Evolutionary conservation across 2,888 invertebrate genomes (phyloP).

Genomic region (Tromatobia lineatoria): DNA sequence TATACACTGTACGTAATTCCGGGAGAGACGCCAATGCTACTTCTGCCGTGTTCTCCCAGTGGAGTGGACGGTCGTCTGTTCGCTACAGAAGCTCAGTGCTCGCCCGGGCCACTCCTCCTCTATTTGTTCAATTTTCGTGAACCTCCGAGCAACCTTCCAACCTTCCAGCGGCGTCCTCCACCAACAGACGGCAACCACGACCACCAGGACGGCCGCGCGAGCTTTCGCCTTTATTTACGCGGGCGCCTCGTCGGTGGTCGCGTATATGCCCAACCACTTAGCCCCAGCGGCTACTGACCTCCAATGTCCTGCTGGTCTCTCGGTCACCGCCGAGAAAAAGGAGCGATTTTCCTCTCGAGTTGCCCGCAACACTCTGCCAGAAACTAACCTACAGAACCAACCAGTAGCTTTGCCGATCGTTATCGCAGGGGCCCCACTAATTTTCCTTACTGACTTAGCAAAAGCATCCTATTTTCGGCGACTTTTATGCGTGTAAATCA

Average conservation of each 20-base stretch:
- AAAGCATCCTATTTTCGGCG: too few relatives aligned
- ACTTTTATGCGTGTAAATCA: too few relatives aligned
- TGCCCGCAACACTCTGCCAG: slow-evolving; percentile 14
- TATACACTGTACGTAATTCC: slow-evolving; percentile 49
- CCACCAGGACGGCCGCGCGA: slow-evolving; percentile 43
- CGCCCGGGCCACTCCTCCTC: slow-evolving; percentile 41
- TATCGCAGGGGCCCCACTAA: slow-evolving; percentile 3
- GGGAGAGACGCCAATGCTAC: slow-evolving; percentile 40
- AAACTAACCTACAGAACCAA: slow-evolving; percentile 1
- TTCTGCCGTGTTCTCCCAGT: slow-evolving; percentile 46
- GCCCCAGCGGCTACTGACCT: slow-evolving; percentile 54
- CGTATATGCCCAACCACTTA: slow-evolving; percentile 64
- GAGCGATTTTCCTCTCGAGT: slow-evolving; percentile 17
- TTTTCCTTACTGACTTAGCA: neutral
- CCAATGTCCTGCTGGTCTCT: slow-evolving; percentile 31
- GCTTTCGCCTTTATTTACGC: slow-evolving; percentile 60
- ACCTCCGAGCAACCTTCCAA: slow-evolving; percentile 27
- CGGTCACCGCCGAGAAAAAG: slow-evolving; percentile 36
- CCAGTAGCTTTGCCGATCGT: slow-evolving; percentile 22
- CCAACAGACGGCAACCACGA: slow-evolving; percentile 19
- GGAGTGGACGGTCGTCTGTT: slow-evolving; percentile 55
- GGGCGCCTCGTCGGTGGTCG: slow-evolving; percentile 53
- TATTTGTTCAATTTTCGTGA: slow-evolving; percentile 58
- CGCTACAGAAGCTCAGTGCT: slow-evolving; percentile 19
- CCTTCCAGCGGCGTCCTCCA: slow-evolving; percentile 4